Evolutionary conservation across 2,797 vertebrate species (phyloP), one percentile per base, ranked within the genome.

Genomic region (Peromyscus attwateri): DNA sequence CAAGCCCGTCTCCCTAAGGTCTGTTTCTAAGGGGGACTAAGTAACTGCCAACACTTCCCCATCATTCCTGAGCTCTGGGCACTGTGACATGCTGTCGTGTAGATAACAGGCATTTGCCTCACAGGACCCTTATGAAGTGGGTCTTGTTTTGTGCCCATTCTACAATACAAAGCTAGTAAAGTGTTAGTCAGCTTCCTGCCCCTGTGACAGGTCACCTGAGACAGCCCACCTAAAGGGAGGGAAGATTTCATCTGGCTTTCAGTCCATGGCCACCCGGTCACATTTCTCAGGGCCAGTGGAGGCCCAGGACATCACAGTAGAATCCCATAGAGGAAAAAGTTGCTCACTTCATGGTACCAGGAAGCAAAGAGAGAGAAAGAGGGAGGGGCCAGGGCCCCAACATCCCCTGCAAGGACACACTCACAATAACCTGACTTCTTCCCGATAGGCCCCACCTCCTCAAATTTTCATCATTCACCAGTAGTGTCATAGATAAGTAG

Each of bases 101-200:
- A 49, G 0, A 31, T 25, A 40, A 66, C 55, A 76, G 49, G 34
- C 16, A 43, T 70, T 87, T 25, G 68, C 37, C 19, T 80, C 57
- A 37, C 40, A 37, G 43, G 34, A 92, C 55, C 68, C 57, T 93
- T 37, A 29, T 21, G 12, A 84, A 21, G 14, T 75, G 7, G 19
- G 4, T 66, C 85, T 84, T 88, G 43, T n/a, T 92, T 75, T 95
- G 55, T 3, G 12, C 81, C 16, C 87, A 37, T 82, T 95, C 84
- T 85, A 66, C 73, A 31, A n/a, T 37, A 77, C 34, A 37, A 31
- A 34, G 40, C n/a, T 43, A 21, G 55, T 60, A 27, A 80, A n/a
- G 11, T 71, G 52, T 27, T 40, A 34, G 60, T 70, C 60, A 68
- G 21, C 7, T 49, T 70, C 62, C 40, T 9, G 27, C 37, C 19